These are phyloP conservation scores for Characodon lateralis DNA, from an alignment of 2,797 vertebrate species.

Conservation along the genomic window DNA sequence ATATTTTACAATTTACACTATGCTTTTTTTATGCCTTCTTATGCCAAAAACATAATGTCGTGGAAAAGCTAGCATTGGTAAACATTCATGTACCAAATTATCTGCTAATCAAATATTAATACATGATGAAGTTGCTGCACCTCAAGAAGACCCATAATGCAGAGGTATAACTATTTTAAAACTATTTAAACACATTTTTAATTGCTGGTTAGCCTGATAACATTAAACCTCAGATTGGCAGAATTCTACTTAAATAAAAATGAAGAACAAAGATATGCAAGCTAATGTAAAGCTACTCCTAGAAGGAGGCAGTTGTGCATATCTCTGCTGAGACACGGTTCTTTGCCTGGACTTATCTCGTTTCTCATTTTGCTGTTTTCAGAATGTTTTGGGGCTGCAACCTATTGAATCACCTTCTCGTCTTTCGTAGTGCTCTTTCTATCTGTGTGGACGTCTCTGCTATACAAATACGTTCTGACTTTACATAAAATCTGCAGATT, in stretches of 20 bases:
- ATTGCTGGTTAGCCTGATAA: background rate
- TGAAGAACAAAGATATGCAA: background rate
- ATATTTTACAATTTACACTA: background rate
- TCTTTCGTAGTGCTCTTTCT: background rate
- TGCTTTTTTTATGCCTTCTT: background rate
- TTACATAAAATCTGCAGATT: conserved; percentile 3
- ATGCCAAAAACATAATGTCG: background rate
- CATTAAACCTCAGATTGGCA: background rate
- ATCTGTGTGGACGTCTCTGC: background rate
- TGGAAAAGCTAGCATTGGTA: background rate
- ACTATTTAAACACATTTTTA: background rate
- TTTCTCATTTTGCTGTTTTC: conserved; percentile 9
- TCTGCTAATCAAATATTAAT: conserved; percentile 6
- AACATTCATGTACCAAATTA: background rate
- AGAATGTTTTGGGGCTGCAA: conserved; percentile 5
- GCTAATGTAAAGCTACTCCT: background rate
- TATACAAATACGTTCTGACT: conserved; percentile 1
- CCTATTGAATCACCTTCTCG: conserved; percentile 8
- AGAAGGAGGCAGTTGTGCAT: background rate
- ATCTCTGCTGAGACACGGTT: conserved; percentile 1
- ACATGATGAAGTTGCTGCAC: background rate
- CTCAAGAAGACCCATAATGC: background rate
- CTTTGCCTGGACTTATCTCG: background rate
- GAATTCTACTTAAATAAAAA: background rate
- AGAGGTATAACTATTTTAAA: background rate